Evolutionary conservation across 2,797 vertebrate species (phyloP), one percentile per base, ranked within the genome.

Genomic region (Chelon labrosus): DNA sequence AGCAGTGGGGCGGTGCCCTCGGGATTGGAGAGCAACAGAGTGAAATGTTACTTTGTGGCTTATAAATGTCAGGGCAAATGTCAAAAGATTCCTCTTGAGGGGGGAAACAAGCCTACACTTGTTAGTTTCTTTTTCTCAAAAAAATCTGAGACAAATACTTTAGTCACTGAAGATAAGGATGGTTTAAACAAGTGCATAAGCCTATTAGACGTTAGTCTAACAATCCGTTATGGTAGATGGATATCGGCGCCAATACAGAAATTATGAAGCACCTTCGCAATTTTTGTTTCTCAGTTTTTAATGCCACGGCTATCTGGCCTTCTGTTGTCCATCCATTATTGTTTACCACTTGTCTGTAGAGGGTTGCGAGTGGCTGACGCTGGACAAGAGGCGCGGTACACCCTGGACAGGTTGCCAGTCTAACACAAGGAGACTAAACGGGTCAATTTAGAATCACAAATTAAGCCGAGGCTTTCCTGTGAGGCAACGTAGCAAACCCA

Each of bases 11-110:
- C 58, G 14, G 51, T 2, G 31, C 44, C 59, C 54, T 58, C 56
- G 12, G 59, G 57, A 73, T 84, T 49, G 73, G 17, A 80, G 56
- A 65, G 47, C 51, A 74, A 66, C 52, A 71, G 1, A 55, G 7
- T 75, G 47, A 75, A 83, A 55, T 60, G 54, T 71, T 60, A 58
- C 61, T 37, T 35, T 35, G 31, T 35, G 31, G 31, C 31, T 35
- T 35, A 8, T 35, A 35, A 35, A 35, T 35, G 31, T 35, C 31
- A 25, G 39, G 13, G 37, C 20, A 67, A 22, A 70, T 47, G 4
- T 65, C 20, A 46, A 17, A 51, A n/a, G 10, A 58, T 5, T 19
- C n/a, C 27, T 62, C 20, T n/a, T n/a, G 10, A 35, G 31, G 31
- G 7, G 14, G 25, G 31, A 52, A 59, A 25, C 12, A 20, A 38